phyloP scores from a whole-genome alignment of 2,113 vertebrate genomes.

The Seriola aureovittata region DNA sequence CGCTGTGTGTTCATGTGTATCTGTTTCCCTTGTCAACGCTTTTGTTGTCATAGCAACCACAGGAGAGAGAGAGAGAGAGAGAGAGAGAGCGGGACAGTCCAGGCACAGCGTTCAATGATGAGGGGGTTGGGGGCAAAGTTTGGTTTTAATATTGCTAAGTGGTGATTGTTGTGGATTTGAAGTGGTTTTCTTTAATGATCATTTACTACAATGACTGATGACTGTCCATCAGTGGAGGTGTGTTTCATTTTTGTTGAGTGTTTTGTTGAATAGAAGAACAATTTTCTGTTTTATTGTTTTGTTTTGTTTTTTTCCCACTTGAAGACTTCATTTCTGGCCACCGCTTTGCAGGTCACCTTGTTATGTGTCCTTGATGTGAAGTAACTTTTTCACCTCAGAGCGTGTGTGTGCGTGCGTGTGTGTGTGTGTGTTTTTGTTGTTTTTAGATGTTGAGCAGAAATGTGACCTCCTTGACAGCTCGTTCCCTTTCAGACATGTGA shows the following conservation, averaged over 20 bases:
- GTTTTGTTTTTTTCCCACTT: too few species aligned
- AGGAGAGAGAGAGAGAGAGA: slow-evolving; percentile 46
- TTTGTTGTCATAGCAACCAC: slow-evolving; percentile 79
- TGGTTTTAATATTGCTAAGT: slow-evolving; percentile 8
- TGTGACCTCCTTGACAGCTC: background rate
- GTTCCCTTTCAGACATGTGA: background rate
- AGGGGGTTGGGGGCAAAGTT: background rate
- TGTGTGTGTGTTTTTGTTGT: background rate
- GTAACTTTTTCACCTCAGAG: background rate
- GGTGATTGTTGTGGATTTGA: slow-evolving; percentile 25
- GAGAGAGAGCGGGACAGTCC: slow-evolving; percentile 32
- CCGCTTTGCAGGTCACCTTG: slow-evolving; percentile 7
- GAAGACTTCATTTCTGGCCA: slow-evolving; percentile 2
- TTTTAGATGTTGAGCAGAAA: slow-evolving; percentile 24
- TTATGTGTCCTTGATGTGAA: slow-evolving; percentile 10
- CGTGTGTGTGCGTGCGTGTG: background rate
- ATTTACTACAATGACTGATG: background rate
- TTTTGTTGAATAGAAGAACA: background rate
- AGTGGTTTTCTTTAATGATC: background rate
- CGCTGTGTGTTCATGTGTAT: slow-evolving; percentile 68
- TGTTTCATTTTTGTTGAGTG: background rate
- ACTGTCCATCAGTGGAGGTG: background rate
- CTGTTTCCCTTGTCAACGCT: slow-evolving; percentile 68
- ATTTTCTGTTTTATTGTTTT: background rate
- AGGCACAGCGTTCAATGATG: slow-evolving; percentile 33